A percentile compares a stretch with the other conserved stretches of the same genome.
Evolutionary conservation across 2,113 vertebrate genomes (phyloP).

Genomic region (Dermatemys mawii): DNA sequence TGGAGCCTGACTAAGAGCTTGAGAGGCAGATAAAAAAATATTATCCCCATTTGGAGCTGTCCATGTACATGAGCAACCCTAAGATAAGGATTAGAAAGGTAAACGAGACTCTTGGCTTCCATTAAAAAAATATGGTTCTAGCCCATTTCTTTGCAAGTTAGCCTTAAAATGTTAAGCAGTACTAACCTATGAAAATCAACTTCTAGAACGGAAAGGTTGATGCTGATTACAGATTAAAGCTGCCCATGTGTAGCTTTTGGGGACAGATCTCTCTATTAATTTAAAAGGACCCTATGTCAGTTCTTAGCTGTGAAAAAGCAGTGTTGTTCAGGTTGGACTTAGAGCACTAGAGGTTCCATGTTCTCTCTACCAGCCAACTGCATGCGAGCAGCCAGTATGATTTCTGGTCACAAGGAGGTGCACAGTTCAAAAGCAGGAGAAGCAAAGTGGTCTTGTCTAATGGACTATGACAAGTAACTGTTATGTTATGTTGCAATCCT

Average conservation of each 20-base stretch:
- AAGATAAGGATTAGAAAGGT: background rate
- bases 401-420: background rate
- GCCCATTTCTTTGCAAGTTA: background rate
- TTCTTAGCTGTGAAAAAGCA: background rate
- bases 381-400: accelerated
- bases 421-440: background rate
- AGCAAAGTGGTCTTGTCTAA: background rate
- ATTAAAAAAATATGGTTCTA: background rate
- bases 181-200: background rate
- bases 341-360: background rate
- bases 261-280: accelerated
- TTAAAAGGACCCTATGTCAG: background rate
- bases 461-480: background rate
- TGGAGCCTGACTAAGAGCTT: too few species aligned
- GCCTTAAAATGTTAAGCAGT: background rate
- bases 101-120: background rate
- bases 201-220: accelerated
- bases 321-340: background rate
- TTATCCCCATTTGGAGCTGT: background rate
- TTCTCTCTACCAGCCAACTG: accelerated
- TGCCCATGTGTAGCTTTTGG: background rate
- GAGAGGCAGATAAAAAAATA: accelerated
- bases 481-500: too few species aligned
- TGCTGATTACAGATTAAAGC: background rate
- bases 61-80: background rate